Base-by-base conservation (phyloP, 2,113 vertebrate genomes). In the Mobula hypostoma region DNA sequence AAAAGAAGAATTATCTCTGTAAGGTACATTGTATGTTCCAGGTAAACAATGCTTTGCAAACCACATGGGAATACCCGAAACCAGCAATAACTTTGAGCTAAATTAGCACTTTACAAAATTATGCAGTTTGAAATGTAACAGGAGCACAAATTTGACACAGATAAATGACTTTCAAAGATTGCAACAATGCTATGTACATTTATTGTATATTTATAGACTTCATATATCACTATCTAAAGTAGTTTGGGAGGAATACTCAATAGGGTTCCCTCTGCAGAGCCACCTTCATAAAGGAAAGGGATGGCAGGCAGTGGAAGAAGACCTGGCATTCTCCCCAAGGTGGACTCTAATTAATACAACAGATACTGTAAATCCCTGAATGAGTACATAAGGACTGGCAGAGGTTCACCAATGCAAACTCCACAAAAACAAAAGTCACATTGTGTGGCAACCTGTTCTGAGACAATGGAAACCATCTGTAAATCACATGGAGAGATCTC, bases 121-220 rank as follows among this genome's bases (percentile, higher is more conserved):
- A 66, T 32, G 58, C 61, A 88, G 27, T 29, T 63, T 63, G 61
- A 88, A 63, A 7, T 88, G 56, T 63, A 88, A 66, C 61, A n/a
- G 29, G 61, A 63, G 61, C 58, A 66, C 27, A 88, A 88, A 88
- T n/a, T n/a, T 88, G 85, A 88, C 85, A 63, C 14, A 66, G 85
- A 88, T n/a, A 88, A 88, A 88, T 88, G 58, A 88, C 58, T 66
- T 88, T 24, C 61, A 63, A 87, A 87, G 58, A 63, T n/a, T 32
- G 27, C 11, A 66, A 88, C 58, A 88, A 66, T 63, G 29, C 85
- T 88, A 32, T 63, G 58, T n/a, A 88, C 58, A 88, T n/a, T 63
- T 88, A 29, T 88, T 88, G 85, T 66, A n/a, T 63, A 88, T 66
- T 88, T 88, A 88, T 88, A 88, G 85, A 15, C 58, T 66, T 88